These are phyloP conservation scores for Monomorium pharaonis DNA, from an alignment of 1,140 invertebrate species.

Conservation along the genomic window DNA sequence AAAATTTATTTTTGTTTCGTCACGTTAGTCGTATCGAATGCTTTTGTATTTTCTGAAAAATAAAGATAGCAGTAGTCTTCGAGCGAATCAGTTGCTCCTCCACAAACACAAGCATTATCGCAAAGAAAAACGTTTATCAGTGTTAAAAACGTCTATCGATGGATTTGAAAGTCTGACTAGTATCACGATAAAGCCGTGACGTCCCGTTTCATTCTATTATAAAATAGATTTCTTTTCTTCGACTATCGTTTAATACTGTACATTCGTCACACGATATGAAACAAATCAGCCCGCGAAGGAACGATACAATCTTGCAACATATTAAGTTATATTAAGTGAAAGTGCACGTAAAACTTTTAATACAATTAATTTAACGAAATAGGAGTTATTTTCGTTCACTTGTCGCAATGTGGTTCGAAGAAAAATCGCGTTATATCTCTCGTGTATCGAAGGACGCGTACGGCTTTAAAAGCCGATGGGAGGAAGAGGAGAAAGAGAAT, in stretches of 20 bases:
- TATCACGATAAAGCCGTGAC: not conserved
- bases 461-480: slow-evolving; percentile 63
- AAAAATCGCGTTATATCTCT: slow-evolving; percentile 63
- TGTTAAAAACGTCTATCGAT: not conserved
- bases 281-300: not conserved
- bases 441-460: slow-evolving; percentile 65
- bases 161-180: not conserved
- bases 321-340: not conserved
- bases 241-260: not conserved
- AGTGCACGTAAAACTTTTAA: not conserved
- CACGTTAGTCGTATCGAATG: not conserved
- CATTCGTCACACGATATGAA: not conserved
- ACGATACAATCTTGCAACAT: not conserved
- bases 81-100: not conserved
- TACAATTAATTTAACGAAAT: not conserved
- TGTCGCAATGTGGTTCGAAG: not conserved
- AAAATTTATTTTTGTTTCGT: not conserved
- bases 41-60: not conserved
- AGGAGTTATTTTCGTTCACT: not conserved
- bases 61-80: not conserved
- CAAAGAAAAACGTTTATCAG: slow-evolving; percentile 10
- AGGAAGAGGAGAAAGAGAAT: not conserved
- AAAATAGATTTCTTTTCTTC: slow-evolving; percentile 15
- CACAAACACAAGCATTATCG: not conserved
- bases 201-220: slow-evolving; percentile 2